Percentiles rank a stretch among this genome's conserved stretches.
Evolutionary conservation across 1,140 invertebrate species (phyloP).

Genomic region (Zaprionus ornatus): DNA sequence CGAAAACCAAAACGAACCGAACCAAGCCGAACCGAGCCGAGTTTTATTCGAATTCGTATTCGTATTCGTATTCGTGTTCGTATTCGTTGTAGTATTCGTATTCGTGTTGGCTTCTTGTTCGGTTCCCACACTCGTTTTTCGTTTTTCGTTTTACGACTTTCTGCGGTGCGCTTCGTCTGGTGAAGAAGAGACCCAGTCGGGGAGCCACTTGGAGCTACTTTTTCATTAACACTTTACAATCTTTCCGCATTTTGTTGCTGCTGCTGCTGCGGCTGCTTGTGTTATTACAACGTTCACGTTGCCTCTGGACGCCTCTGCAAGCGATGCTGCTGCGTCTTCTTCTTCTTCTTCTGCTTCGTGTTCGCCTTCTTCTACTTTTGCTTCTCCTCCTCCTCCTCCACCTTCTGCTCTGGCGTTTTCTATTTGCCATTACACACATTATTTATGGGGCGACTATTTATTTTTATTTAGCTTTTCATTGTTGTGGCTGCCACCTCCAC

Average conservation of each 20-base stretch:
- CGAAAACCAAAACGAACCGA: constrained; percentile 19
- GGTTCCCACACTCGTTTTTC: constrained; percentile 73
- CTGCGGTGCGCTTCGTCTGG: constrained; percentile 11
- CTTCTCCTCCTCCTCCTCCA: neutral
- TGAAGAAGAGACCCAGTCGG: neutral
- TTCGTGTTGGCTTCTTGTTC: constrained; percentile 29
- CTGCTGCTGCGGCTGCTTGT: neutral
- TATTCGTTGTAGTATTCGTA: neutral
- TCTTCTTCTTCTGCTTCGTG: neutral
- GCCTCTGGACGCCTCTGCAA: constrained; percentile 33
- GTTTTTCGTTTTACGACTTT: constrained; percentile 67
- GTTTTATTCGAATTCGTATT: constrained; percentile 3
- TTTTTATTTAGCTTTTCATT: constrained; percentile 57
- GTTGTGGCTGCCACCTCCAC: constrained; percentile 36
- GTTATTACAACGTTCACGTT: constrained; percentile 45
- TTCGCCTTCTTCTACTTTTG: neutral
- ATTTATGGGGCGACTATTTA: constrained; percentile 59
- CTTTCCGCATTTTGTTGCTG: constrained; percentile 73
- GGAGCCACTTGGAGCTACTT: constrained; percentile 61
- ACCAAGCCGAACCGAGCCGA: constrained; percentile 13
- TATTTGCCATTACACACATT: constrained; percentile 52
- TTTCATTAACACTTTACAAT: constrained; percentile 82
- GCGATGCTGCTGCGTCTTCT: neutral
- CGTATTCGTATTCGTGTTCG: constrained; percentile 16
- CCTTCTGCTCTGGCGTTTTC: constrained; percentile 25